Percentiles rank a stretch among this genome's conserved stretches.
Evolutionary conservation across 23 tunicate species (phyloP).

Genomic region (Halocynthia roretzi): DNA sequence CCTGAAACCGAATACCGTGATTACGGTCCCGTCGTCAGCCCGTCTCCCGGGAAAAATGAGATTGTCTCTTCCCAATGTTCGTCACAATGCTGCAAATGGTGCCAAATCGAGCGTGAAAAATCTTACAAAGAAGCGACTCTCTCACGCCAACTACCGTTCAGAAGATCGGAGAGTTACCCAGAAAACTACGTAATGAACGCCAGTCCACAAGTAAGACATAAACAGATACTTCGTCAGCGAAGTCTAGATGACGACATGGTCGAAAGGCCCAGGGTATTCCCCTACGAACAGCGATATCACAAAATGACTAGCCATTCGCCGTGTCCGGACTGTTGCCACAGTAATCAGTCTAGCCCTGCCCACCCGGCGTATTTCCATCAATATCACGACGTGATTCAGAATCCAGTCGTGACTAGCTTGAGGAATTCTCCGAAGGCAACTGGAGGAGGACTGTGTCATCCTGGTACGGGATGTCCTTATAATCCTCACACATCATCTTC

Average conservation of each 20-base stretch:
- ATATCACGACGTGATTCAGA: neutral
- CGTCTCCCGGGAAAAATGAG: neutral
- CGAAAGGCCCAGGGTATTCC: slow-evolving; percentile 5
- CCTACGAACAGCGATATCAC: slow-evolving; percentile 12
- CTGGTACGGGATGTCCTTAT: no score
- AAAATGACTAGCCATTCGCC: slow-evolving; percentile 19
- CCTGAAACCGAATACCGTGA: neutral
- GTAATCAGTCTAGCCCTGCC: neutral
- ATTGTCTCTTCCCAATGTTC: slow-evolving; percentile 9
- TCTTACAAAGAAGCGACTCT: slow-evolving; percentile 1
- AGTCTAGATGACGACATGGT: slow-evolving; percentile 11
- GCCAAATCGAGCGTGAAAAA: slow-evolving; percentile 10
- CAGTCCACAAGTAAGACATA: neutral
- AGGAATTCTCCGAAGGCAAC: neutral
- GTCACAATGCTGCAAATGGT: slow-evolving; percentile 18
- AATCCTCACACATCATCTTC: neutral
- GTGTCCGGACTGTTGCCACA: slow-evolving; percentile 23
- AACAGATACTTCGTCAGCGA: neutral
- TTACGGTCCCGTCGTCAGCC: neutral
- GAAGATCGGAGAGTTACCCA: neutral
- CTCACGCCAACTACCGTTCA: slow-evolving; percentile 14
- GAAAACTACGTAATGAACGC: slow-evolving; percentile 10
- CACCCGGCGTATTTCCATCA: neutral
- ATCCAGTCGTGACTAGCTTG: neutral
- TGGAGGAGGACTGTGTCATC: neutral